phyloP scores from a whole-genome alignment of 2,888 invertebrate species.

The Phengaris alcon region DNA sequence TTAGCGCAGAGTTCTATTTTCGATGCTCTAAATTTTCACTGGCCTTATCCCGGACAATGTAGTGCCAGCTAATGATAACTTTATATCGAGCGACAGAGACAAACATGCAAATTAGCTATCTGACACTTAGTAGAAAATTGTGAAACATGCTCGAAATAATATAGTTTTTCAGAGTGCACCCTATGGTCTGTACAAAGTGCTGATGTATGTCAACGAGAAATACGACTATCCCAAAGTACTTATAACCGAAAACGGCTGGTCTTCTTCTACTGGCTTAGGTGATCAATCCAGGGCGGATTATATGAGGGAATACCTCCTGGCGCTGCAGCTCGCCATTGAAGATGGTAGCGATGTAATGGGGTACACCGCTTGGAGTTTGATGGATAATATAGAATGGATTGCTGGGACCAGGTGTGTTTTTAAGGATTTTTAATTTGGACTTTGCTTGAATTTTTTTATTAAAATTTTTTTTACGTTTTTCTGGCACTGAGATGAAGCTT shows the following conservation, averaged over 20 bases:
- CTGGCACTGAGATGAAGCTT: too few species aligned
- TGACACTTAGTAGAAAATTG: too few species aligned
- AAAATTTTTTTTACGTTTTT: too few species aligned
- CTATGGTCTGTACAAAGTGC: constrained; percentile 76
- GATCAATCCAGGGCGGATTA: constrained; percentile 60
- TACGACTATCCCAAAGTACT: constrained; percentile 76
- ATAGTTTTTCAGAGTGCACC: constrained; percentile 65
- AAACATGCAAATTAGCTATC: too few species aligned
- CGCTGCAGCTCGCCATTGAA: constrained; percentile 64
- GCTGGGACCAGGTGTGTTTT: constrained; percentile 50
- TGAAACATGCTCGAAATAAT: too few species aligned
- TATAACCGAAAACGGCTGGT: constrained; percentile 82
- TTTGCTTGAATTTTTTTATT: too few species aligned
- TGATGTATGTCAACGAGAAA: constrained; percentile 68
- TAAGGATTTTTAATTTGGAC: not conserved
- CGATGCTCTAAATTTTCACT: too few species aligned
- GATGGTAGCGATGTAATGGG: constrained; percentile 70
- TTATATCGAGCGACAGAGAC: too few species aligned
- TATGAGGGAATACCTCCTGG: constrained; percentile 61
- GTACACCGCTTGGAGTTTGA: constrained; percentile 81
- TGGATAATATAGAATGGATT: constrained; percentile 83
- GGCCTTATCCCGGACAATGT: too few species aligned
- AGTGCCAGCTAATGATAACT: too few species aligned
- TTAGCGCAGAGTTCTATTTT: too few species aligned
- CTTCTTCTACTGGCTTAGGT: constrained; percentile 54